Evolutionary conservation across 2,113 vertebrate genomes (phyloP).

Genomic region (Clarias macrocephalus): DNA sequence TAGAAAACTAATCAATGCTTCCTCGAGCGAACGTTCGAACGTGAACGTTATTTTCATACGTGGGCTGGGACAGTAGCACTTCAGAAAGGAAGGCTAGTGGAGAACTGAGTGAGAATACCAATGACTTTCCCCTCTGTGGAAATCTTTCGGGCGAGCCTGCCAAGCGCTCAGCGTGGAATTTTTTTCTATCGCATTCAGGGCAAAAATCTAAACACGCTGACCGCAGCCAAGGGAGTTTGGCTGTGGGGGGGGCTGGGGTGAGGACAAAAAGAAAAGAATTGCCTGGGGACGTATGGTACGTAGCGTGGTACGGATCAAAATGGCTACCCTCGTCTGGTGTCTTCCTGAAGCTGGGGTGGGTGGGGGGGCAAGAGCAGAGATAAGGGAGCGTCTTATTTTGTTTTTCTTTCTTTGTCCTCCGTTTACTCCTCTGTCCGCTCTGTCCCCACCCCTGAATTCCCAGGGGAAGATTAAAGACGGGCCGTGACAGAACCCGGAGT

Average conservation of each 20-base stretch:
- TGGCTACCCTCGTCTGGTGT: too few relatives aligned
- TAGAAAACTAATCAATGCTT: too few relatives aligned
- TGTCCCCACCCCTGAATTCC: conserved; percentile 37
- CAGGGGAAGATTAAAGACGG: conserved; percentile 53
- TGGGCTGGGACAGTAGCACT: neutral
- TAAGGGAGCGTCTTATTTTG: neutral
- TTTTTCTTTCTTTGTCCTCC: conserved; percentile 18
- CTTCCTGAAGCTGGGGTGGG: neutral
- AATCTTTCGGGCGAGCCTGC: neutral
- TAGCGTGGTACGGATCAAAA: too few relatives aligned
- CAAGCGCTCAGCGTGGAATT: neutral
- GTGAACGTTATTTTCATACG: too few relatives aligned
- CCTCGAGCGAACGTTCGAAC: neutral
- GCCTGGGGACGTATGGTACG: too few relatives aligned
- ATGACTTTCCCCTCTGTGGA: conserved; percentile 1
- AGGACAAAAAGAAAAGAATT: too few relatives aligned
- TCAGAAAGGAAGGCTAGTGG: neutral
- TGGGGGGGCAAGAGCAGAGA: neutral
- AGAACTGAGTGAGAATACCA: neutral
- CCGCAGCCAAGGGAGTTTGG: neutral
- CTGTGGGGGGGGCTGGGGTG: neutral
- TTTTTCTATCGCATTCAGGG: conserved; percentile 12
- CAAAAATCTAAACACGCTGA: neutral
- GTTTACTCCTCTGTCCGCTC: neutral
- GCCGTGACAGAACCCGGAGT: conserved; percentile 53